Percentiles rank a stretch among this genome's conserved stretches.
phyloP scores from a whole-genome alignment of 2,888 invertebrate genomes.

The Exocentrus adspersus region DNA sequence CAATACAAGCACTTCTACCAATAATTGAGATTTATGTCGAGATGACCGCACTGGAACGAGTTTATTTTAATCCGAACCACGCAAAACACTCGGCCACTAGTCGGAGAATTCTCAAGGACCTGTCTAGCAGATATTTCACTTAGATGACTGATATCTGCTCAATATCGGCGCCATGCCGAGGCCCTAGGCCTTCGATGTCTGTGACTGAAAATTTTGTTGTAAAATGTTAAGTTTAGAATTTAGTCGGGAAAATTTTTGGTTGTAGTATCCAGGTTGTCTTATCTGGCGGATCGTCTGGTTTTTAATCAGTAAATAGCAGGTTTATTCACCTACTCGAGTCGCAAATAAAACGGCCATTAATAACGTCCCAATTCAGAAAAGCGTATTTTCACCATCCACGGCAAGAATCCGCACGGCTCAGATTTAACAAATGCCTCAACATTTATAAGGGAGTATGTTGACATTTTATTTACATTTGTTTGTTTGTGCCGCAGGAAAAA shows the following conservation, averaged over 20 bases:
- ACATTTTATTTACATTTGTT: slow-evolving; percentile 53
- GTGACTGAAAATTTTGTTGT: slow-evolving; percentile 6
- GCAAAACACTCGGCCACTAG: neutral
- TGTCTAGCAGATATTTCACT: slow-evolving; percentile 5
- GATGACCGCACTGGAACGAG: no score
- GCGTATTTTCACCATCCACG: slow-evolving; percentile 1
- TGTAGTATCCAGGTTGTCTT: no score
- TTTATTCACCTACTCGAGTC: neutral
- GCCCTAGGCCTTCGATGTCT: neutral
- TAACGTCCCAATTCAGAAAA: slow-evolving; percentile 1
- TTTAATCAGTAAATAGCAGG: no score
- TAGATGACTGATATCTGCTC: neutral
- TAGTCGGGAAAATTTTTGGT: no score
- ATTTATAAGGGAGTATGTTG: slow-evolving; percentile 46
- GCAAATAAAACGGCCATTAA: slow-evolving; percentile 14
- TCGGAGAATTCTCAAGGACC: slow-evolving; percentile 1
- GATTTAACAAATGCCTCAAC: slow-evolving; percentile 24
- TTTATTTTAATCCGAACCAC: no score
- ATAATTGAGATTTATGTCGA: no score
- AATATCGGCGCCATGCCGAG: neutral
- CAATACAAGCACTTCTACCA: no score
- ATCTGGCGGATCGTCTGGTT: no score
- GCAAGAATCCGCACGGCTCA: slow-evolving; percentile 7
- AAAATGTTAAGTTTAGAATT: no score
- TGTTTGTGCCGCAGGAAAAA: slow-evolving; percentile 44